A percentile compares a stretch with the other conserved stretches of the same genome.
phyloP scores from a whole-genome alignment of 53 echinoderm and acorn worm species.

The Actinopyga echinites region DNA sequence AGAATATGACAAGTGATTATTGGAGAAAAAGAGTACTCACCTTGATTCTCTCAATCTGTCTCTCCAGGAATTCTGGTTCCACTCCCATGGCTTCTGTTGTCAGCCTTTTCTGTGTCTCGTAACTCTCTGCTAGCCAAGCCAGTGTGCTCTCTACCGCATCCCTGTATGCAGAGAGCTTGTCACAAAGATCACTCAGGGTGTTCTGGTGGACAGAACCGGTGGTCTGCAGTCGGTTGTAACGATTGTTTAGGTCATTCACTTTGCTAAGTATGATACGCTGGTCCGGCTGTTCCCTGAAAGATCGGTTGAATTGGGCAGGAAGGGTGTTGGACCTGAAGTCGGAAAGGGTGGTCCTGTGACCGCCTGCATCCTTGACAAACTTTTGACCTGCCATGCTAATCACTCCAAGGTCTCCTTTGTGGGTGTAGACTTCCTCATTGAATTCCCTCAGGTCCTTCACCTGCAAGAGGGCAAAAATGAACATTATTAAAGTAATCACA shows the following conservation, averaged over 20 bases:
- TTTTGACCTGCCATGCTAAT: slow-evolving; percentile 87
- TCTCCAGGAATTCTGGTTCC: slow-evolving; percentile 87
- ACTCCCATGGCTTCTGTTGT: slow-evolving; percentile 81
- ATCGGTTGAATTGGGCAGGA: slow-evolving; percentile 84
- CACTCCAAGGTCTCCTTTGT: slow-evolving; percentile 82
- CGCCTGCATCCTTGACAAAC: slow-evolving; percentile 70
- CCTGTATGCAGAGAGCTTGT: slow-evolving; percentile 72
- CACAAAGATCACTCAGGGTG: slow-evolving; percentile 73
- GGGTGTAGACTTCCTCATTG: slow-evolving; percentile 82
- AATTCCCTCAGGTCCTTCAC: slow-evolving; percentile 81
- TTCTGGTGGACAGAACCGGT: slow-evolving; percentile 60
- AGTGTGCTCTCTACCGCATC: slow-evolving; percentile 66
- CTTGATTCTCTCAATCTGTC: slow-evolving; percentile 90
- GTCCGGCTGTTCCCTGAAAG: slow-evolving; percentile 81
- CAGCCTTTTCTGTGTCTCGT: slow-evolving; percentile 78
- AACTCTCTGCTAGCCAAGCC: slow-evolving; percentile 72
- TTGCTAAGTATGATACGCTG: slow-evolving; percentile 71
- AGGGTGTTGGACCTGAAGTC: slow-evolving; percentile 77
- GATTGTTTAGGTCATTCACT: slow-evolving; percentile 71
- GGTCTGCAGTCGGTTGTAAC: slow-evolving; percentile 72
- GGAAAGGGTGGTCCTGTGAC: slow-evolving; percentile 62
- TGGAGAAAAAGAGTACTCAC: slow-evolving; percentile 11
- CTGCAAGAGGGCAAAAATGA: too few relatives aligned
- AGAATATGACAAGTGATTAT: too few relatives aligned
- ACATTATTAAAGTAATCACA: too few relatives aligned